Percentiles rank a stretch among this genome's conserved stretches.
These are phyloP conservation scores for Sinodicranocentrus sp. DNA, from an alignment of 2,888 invertebrate species.

Conservation along the genomic window DNA sequence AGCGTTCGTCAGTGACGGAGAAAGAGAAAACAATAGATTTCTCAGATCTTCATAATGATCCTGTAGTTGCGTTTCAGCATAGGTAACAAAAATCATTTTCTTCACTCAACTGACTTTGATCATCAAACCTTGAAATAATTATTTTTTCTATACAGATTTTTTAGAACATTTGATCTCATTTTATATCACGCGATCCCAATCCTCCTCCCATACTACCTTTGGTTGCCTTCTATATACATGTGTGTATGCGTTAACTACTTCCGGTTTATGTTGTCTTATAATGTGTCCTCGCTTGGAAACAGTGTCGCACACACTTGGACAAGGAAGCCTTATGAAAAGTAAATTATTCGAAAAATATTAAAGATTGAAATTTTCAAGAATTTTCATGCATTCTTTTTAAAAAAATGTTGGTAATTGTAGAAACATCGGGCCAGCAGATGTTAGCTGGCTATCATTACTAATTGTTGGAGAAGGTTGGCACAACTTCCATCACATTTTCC, in stretches of 20 bases:
- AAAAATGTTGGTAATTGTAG: too few species aligned
- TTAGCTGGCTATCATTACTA: conserved; percentile 49
- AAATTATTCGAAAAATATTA: conserved; percentile 12
- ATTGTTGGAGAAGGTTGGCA: conserved; percentile 63
- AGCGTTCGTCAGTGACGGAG: conserved; percentile 92
- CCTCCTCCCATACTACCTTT: conserved; percentile 45
- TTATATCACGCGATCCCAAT: conserved; percentile 48
- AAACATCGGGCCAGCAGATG: conserved; percentile 46
- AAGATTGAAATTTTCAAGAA: neutral
- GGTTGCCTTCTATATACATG: conserved; percentile 46
- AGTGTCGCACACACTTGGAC: conserved; percentile 58
- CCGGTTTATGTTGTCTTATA: conserved; percentile 41
- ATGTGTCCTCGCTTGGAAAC: conserved; percentile 47
- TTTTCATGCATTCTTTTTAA: neutral
- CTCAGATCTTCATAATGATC: conserved; percentile 89
- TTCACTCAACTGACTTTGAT: too few species aligned
- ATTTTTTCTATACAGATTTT: conserved; percentile 11
- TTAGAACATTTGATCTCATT: conserved; percentile 31
- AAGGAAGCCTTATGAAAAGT: conserved; percentile 61
- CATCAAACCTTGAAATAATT: neutral
- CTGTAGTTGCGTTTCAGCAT: conserved; percentile 88
- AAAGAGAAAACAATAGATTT: conserved; percentile 93
- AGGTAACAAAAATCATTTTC: neutral
- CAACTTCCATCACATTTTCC: conserved; percentile 59
- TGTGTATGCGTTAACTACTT: conserved; percentile 39